phyloP scores from a whole-genome alignment of 2,113 vertebrate genomes.

The Oplegnathus fasciatus region DNA sequence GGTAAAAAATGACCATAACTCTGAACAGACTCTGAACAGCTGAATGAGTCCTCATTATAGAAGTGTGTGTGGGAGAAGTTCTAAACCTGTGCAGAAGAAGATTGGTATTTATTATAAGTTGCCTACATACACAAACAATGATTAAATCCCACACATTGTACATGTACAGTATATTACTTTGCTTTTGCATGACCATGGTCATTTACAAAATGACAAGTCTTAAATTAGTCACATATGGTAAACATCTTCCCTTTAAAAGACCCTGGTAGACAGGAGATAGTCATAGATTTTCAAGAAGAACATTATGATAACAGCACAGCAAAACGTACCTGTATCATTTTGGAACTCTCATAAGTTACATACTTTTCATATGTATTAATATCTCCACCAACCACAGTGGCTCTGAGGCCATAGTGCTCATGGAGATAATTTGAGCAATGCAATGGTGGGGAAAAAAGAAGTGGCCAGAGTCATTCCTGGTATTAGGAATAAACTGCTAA shows the following conservation, averaged over 20 bases:
- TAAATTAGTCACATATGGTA: background rate
- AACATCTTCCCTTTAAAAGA: background rate
- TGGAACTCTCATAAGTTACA: background rate
- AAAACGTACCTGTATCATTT: background rate
- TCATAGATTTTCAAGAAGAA: background rate
- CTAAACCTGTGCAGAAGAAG: too few relatives aligned
- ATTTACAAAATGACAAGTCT: background rate
- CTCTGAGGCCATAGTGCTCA: background rate
- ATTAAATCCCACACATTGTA: background rate
- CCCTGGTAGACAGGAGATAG: background rate
- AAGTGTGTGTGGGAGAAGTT: constrained; percentile 5
- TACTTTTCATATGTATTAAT: background rate
- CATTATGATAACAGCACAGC: background rate
- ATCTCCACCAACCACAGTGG: background rate
- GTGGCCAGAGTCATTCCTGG: background rate
- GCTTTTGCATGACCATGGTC: background rate
- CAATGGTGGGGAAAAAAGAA: background rate
- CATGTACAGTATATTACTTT: background rate
- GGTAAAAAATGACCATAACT: background rate
- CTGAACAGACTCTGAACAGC: background rate
- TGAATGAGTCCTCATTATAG: background rate
- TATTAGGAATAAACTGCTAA: background rate
- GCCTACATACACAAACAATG: background rate
- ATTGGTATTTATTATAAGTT: background rate
- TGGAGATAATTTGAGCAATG: background rate